These are phyloP conservation scores for Poecilia gillii DNA, from an alignment of 2,797 vertebrate species.

Conservation along the genomic window DNA sequence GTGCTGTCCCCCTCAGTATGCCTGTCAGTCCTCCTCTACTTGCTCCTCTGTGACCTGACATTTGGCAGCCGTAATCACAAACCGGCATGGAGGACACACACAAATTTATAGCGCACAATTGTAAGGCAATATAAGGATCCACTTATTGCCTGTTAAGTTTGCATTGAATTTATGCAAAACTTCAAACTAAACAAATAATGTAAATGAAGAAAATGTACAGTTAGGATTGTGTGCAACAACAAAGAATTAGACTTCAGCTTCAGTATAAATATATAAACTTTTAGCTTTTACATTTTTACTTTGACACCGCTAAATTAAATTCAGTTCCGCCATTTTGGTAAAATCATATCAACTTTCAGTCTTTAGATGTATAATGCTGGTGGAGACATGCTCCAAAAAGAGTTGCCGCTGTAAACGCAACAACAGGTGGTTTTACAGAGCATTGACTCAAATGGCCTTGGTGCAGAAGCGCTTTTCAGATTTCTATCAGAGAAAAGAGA, in stretches of 20 bases:
- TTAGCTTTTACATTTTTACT: neutral
- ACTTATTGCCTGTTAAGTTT: neutral
- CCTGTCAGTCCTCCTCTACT: constrained; percentile 56
- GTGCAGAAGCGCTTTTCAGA: neutral
- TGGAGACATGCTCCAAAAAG: neutral
- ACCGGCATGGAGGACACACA: constrained; percentile 13
- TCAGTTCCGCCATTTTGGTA: neutral
- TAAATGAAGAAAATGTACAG: neutral
- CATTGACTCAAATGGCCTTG: neutral
- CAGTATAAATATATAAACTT: neutral
- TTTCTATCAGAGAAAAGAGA: neutral
- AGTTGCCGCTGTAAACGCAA: neutral
- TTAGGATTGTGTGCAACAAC: neutral
- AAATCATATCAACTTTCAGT: neutral
- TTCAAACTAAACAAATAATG: neutral
- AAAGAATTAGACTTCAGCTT: neutral
- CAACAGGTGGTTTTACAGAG: neutral
- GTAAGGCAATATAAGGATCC: neutral
- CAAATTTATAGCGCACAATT: neutral
- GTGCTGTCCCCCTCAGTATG: constrained; percentile 52
- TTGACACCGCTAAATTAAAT: neutral
- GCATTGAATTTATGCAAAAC: neutral
- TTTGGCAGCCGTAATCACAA: constrained; percentile 28
- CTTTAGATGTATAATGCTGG: neutral
- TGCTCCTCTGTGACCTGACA: constrained; percentile 52